Conservation (phyloP, 2,113 vertebrate genomes). For the Galemys pyrenaicus region DNA sequence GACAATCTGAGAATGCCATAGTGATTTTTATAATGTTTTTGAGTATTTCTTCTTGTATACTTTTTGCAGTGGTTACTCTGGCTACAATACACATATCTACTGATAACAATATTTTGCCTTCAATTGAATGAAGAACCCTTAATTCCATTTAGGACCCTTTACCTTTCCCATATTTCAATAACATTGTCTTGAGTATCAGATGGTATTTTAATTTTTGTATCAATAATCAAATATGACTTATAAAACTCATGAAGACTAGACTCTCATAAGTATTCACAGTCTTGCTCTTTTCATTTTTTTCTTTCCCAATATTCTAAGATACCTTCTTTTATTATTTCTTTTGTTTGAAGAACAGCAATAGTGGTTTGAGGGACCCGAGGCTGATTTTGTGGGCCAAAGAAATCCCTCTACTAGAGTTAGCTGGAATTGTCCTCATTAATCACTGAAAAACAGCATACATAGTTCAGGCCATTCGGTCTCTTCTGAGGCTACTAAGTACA, state of each 20-base stretch:
- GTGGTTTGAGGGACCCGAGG: too few relatives aligned
- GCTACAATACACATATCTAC: neutral
- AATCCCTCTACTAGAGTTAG: too few relatives aligned
- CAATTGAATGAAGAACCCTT: neutral
- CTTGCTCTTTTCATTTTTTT: neutral
- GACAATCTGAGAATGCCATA: neutral
- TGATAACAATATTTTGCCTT: neutral
- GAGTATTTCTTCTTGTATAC: neutral
- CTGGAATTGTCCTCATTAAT: too few relatives aligned
- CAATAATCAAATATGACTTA: neutral
- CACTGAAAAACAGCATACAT: too few relatives aligned
- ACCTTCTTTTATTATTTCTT: neutral
- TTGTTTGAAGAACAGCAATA: neutral
- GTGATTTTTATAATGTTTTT: neutral
- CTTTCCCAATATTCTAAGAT: neutral
- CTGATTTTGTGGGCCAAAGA: too few relatives aligned
- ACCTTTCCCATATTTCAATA: neutral
- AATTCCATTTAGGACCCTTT: neutral
- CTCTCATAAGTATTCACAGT: neutral
- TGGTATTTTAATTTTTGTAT: neutral
- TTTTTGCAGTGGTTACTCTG: neutral
- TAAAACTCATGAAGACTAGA: neutral
- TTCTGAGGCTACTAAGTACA: too few relatives aligned
- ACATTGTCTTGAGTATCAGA: neutral
- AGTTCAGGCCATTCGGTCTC: too few relatives aligned